Base-by-base conservation (phyloP, 2,888 invertebrate species). In the Melinopterus prodromus region DNA sequence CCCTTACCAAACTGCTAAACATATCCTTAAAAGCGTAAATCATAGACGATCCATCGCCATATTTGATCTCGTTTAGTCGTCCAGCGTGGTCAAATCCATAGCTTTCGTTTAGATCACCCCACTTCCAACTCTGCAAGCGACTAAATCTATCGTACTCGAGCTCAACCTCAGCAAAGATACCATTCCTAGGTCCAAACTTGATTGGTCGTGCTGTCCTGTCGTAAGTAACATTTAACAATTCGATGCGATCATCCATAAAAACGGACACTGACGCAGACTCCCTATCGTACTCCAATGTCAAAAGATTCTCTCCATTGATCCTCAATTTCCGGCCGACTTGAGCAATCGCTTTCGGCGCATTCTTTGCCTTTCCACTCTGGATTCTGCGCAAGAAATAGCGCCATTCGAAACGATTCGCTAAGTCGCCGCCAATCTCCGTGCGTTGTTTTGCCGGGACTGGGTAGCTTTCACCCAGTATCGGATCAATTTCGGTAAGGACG, bases 341-440 rank as follows among this genome's bases (percentile, higher is more conserved):
- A 0, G 95, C 94, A 0, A 96, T 94, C 0, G 93, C 91, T 87
- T 94, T 96, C 82, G 89, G 92, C 85, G 86, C 86, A 1, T 87
- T 86, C 86, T 92, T 92, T 87, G 90, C 92, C 91, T 92, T 93
- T 84, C 90, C 91, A 3, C 92, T 92, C 83, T 93, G 92, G 69
- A 94, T 91, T 82, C 96, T 93, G 76, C 97, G 91, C 80, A 97
- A 91, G 90, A 97, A 97, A 90, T 97, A 98, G 70, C 98, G 92
- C 98, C 98, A 99, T 90, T 99, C 98, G 86, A 98, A 97, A 82
- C 98, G 92, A 86, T 98, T 98, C 0, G 97, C 97, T 78, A 97
- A 89, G 86, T 98, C 97, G 0, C 97, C 96, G 35, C 96, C 96
- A 15, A 97, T 95, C 90, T 97, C 97, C 0, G 96, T 96, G 80